Conservation (phyloP, 2,888 invertebrate species). For the Rotaria macrura region DNA sequence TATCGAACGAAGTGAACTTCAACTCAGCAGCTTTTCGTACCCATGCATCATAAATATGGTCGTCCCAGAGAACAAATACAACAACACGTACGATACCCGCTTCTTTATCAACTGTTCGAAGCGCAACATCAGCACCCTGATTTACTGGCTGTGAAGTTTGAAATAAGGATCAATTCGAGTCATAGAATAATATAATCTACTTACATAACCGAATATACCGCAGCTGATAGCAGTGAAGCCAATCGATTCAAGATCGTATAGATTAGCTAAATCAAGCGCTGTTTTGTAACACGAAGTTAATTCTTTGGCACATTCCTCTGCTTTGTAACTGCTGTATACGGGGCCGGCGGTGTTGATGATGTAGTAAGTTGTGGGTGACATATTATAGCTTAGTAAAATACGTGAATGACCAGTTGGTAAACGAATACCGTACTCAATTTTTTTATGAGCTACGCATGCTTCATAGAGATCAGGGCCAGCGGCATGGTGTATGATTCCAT, state of each 20-base stretch:
- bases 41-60: conserved; percentile 14
- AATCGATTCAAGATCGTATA: neutral
- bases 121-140: neutral
- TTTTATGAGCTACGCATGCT: neutral
- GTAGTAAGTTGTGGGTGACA: neutral
- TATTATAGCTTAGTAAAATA: neutral
- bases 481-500: neutral
- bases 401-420: conserved; percentile 22
- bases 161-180: neutral
- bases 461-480: neutral
- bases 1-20: neutral
- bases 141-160: neutral
- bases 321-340: neutral
- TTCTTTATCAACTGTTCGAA: neutral
- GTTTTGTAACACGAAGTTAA: neutral
- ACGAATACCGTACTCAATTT: neutral
- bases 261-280: neutral
- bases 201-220: conserved; percentile 8
- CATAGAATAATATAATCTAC: neutral
- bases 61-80: neutral
- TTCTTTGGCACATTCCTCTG: neutral
- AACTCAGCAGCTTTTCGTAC: neutral
- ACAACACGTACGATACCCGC: neutral
- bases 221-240: conserved; percentile 5
- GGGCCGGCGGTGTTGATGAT: conserved; percentile 15